Evolutionary conservation across 2,113 vertebrate genomes (phyloP).

Genomic region (Chloroceryle aenea): DNA sequence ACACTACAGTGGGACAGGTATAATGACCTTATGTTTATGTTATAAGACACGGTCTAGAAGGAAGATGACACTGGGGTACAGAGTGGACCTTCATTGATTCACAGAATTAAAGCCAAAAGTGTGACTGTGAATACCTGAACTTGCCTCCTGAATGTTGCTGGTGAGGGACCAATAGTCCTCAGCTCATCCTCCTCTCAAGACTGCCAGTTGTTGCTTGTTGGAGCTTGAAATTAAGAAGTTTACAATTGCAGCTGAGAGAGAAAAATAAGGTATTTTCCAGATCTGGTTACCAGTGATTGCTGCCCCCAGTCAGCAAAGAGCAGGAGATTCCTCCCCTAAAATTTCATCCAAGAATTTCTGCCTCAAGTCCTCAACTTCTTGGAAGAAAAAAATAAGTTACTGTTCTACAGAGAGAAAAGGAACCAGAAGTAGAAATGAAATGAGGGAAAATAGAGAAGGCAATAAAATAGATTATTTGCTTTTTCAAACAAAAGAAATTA

Average conservation of each 20-base stretch:
- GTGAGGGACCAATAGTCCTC: background rate
- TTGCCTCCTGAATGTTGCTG: background rate
- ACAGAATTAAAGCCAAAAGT: background rate
- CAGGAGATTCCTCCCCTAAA: background rate
- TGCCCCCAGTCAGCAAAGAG: background rate
- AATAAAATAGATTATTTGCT: background rate
- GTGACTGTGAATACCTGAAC: background rate
- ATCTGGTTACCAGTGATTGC: background rate
- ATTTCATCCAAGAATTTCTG: background rate
- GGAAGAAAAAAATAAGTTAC: background rate
- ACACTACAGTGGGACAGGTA: background rate
- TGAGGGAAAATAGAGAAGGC: background rate
- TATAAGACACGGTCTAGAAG: background rate
- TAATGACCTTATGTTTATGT: background rate
- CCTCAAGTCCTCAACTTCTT: background rate
- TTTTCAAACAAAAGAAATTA: background rate
- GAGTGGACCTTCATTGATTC: background rate
- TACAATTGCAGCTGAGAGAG: background rate
- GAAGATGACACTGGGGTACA: background rate
- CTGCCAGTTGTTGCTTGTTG: background rate
- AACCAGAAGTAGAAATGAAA: background rate
- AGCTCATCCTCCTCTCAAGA: background rate
- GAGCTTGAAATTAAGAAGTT: background rate
- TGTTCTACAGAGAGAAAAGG: background rate
- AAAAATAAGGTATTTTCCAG: background rate